Conservation (phyloP, 2,113 vertebrate species). For the Lepus europaeus region DNA sequence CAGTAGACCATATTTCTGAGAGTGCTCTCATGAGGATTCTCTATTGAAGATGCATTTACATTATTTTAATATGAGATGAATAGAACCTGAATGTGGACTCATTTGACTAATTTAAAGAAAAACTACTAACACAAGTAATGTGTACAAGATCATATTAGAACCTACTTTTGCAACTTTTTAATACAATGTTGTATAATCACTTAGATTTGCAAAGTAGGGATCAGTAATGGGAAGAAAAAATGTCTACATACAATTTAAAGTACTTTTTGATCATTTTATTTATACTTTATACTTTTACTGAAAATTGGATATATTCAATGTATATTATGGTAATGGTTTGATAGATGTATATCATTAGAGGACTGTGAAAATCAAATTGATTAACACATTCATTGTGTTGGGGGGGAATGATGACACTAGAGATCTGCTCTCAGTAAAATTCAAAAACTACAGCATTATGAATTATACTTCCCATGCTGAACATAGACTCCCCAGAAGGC, state of each 20-base stretch:
- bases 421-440: neutral
- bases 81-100: neutral
- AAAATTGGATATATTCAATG: too few relatives aligned
- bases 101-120: neutral
- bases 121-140: neutral
- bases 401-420: neutral
- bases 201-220: conserved; percentile 17
- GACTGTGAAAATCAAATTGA: neutral
- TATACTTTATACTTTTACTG: neutral
- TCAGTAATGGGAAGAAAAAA: neutral
- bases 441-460: neutral
- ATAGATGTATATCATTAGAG: neutral
- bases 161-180: neutral
- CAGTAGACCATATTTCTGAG: neutral
- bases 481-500: neutral
- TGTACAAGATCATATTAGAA: neutral
- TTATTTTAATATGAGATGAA: neutral
- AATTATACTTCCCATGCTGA: neutral
- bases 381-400: neutral
- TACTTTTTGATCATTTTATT: neutral
- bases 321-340: neutral
- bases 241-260: neutral
- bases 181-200: neutral
- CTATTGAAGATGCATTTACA: neutral
- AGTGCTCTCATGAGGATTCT: neutral